Evolutionary conservation across 2,888 invertebrate species (phyloP), one percentile per base, ranked within the genome.

Genomic region (Hydrotaea cyrtoneurina): DNA sequence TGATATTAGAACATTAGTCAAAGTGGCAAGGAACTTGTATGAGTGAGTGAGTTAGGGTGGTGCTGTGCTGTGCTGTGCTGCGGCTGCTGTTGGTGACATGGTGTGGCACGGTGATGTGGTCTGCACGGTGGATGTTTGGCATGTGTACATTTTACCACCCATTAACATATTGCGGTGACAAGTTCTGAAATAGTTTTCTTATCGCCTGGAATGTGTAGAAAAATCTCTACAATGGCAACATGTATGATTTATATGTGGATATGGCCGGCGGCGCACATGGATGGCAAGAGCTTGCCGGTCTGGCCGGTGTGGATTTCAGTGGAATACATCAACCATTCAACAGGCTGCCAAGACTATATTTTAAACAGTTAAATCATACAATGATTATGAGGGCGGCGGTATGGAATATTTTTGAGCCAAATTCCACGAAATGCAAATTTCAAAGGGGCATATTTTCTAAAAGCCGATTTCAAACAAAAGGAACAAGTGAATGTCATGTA

Each of bases 91-190:
- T 53, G 53, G 23, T 23, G 55, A 36, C 26, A 19, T 26, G 53
- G 55, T 26, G 53, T 21, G 19, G 26, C 15, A 71, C 17, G 26
- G 72, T 53, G 66, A 66, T 66, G 39, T 66, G 43, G 21, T 43
- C 59, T 10, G 66, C 23, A 46, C 39, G 69, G 19, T 19, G 5
- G n/a, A 69, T 15, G 11, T 69, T 50, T 23, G 50, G 23, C 39
- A 71, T 80, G 74, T 59, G 62, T 80, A n/a, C 69, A 72, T 76
- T 74, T 83, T 80, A 83, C 83, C 83, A 83, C 83, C 83, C 83
- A 80, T 80, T 83, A 83, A 83, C 77, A 77, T 83, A 77, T 46
- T 64, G 39, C 55, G 55, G 69, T 43, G 72, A 79, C 78, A 83
- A 76, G 72, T 66, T 43, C 69, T 69, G 43, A 69, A 69, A 69